A percentile compares a stretch with the other conserved stretches of the same genome.
Conservation (phyloP, 64 coral and sea anemone genomes). For the Dendronephthya gigantea region DNA sequence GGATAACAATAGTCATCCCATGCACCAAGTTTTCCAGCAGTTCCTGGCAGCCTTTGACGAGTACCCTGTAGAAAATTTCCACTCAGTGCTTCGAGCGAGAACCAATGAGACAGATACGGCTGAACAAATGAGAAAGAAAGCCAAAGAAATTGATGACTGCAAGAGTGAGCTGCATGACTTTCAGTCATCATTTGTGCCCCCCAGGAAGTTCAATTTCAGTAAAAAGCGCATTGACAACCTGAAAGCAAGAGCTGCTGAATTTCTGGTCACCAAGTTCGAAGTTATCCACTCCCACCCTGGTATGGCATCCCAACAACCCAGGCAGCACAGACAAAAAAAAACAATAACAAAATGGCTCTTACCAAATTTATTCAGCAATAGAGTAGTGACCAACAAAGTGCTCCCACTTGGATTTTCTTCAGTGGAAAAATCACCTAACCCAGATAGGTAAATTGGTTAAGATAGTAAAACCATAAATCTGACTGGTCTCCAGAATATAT, state of each 20-base stretch:
- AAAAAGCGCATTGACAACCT: too few species aligned
- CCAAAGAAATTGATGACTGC: constrained; percentile 8
- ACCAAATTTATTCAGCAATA: not conserved
- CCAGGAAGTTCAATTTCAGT: too few species aligned
- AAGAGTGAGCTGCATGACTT: too few species aligned
- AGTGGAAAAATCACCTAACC: not conserved
- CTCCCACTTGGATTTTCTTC: not conserved
- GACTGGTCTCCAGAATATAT: not conserved
- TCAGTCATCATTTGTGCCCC: too few species aligned
- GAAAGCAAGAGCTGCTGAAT: too few species aligned
- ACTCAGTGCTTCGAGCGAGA: not conserved
- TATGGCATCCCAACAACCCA: not conserved
- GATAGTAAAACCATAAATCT: not conserved
- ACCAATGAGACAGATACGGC: not conserved
- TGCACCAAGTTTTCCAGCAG: too few species aligned
- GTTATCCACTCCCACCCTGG: not conserved
- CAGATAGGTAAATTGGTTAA: not conserved
- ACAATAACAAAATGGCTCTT: not conserved
- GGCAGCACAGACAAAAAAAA: not conserved
- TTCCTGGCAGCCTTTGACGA: not conserved
- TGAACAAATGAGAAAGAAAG: not conserved
- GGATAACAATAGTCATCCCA: too few species aligned
- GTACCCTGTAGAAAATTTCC: constrained; percentile 11
- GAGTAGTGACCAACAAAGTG: not conserved
- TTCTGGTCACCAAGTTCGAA: not conserved